phyloP scores from a whole-genome alignment of 2,888 invertebrate genomes.

The Apamea monoglypha region DNA sequence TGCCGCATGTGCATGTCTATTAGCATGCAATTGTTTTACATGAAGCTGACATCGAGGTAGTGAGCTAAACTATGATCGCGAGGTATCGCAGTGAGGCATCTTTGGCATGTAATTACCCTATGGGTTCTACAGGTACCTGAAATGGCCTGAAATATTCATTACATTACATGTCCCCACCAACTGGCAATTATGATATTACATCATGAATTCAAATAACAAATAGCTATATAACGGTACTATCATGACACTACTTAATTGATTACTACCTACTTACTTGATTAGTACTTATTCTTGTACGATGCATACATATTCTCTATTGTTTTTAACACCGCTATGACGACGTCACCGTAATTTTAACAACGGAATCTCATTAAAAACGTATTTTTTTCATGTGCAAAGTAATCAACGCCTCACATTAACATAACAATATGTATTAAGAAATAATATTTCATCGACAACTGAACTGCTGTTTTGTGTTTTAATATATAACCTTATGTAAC shows the following conservation, averaged over 20 bases:
- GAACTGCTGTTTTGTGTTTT: constrained; percentile 32
- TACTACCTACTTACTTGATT: too few relatives aligned
- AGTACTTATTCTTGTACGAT: constrained; percentile 37
- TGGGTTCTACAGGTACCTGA: background rate
- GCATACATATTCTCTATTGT: constrained; percentile 53
- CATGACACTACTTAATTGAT: too few relatives aligned
- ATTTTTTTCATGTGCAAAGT: constrained; percentile 49
- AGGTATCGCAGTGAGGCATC: background rate
- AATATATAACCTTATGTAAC: constrained; percentile 17
- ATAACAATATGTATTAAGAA: constrained; percentile 47
- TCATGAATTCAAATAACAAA: constrained; percentile 37
- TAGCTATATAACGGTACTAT: constrained; percentile 37
- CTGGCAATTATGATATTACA: constrained; percentile 27
- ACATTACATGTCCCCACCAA: constrained; percentile 1
- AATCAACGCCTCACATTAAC: constrained; percentile 59
- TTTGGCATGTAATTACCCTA: background rate
- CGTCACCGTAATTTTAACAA: constrained; percentile 46
- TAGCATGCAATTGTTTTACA: background rate
- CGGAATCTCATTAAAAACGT: constrained; percentile 65
- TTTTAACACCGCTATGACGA: constrained; percentile 49
- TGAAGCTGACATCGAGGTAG: background rate
- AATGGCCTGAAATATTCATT: constrained; percentile 10
- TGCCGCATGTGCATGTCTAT: background rate
- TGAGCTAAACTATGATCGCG: background rate
- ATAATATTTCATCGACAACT: constrained; percentile 32